Percentiles rank a stretch among this genome's conserved stretches.
Conservation (phyloP, 2,113 vertebrate genomes). For the Pandion haliaetus region DNA sequence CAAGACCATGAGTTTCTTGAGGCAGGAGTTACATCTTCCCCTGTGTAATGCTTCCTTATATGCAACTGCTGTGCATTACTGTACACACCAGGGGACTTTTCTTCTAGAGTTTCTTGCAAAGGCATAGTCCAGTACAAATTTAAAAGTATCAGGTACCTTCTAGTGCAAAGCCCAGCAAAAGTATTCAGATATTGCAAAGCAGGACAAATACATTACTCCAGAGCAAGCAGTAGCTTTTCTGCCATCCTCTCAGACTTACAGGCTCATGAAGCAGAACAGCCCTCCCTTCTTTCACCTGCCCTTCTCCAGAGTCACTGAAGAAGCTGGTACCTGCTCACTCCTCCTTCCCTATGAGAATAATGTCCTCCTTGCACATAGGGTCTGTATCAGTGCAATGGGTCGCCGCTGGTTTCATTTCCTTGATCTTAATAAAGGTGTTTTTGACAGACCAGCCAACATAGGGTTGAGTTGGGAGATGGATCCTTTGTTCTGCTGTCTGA, state of each 20-base stretch:
- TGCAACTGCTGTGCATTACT: neutral
- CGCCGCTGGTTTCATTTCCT: neutral
- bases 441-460: rapidly evolving
- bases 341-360: neutral
- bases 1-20: neutral
- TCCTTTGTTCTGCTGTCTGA: neutral
- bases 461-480: neutral
- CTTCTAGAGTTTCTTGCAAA: neutral
- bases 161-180: neutral
- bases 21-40: neutral
- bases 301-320: neutral
- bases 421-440: neutral
- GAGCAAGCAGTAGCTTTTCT: neutral
- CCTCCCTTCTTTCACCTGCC: neutral
- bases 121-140: neutral
- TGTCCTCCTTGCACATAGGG: rapidly evolving
- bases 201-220: neutral
- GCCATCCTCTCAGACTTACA: neutral
- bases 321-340: neutral
- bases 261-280: neutral
- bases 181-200: neutral
- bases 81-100: neutral
- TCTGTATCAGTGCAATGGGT: neutral
- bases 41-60: neutral
- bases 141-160: neutral